Conservation (phyloP, 2,113 vertebrate species). For the Phylloscopus whistleri region DNA sequence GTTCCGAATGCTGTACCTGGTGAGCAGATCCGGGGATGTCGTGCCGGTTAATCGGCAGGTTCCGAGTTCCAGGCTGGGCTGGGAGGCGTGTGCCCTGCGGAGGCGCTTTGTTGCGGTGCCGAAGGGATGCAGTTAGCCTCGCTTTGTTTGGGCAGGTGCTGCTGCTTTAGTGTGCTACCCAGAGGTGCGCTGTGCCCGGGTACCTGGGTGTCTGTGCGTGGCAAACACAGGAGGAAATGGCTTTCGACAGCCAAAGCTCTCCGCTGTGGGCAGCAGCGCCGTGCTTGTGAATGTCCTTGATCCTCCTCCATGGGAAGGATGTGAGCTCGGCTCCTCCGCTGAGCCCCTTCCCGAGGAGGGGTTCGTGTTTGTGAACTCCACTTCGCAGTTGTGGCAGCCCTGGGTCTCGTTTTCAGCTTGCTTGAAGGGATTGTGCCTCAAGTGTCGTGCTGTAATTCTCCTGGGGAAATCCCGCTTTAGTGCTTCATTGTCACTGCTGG, state of each 20-base stretch:
- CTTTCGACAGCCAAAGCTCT: background rate
- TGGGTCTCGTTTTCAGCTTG: background rate
- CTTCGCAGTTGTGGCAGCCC: background rate
- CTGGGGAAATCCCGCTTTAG: background rate
- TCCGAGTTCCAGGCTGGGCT: background rate
- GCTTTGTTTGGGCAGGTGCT: background rate
- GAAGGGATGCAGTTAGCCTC: background rate
- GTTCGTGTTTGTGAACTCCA: background rate
- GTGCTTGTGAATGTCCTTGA: background rate
- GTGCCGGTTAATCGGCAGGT: background rate
- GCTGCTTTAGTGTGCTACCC: background rate
- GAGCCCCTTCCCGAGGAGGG: background rate
- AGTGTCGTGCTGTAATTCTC: background rate
- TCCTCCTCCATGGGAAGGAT: background rate
- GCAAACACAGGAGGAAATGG: background rate
- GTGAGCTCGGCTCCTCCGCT: background rate
- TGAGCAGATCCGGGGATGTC: slow-evolving; percentile 60
- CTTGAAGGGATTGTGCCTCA: background rate
- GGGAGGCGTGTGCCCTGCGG: background rate
- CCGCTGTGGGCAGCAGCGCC: background rate
- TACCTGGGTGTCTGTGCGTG: fast-evolving
- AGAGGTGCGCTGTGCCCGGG: background rate
- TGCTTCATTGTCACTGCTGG: background rate
- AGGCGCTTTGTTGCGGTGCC: background rate
- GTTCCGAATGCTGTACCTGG: slow-evolving; percentile 84